Evolutionary conservation across 2,888 invertebrate species (phyloP).

Genomic region (Sinohyriopsis cumingii): DNA sequence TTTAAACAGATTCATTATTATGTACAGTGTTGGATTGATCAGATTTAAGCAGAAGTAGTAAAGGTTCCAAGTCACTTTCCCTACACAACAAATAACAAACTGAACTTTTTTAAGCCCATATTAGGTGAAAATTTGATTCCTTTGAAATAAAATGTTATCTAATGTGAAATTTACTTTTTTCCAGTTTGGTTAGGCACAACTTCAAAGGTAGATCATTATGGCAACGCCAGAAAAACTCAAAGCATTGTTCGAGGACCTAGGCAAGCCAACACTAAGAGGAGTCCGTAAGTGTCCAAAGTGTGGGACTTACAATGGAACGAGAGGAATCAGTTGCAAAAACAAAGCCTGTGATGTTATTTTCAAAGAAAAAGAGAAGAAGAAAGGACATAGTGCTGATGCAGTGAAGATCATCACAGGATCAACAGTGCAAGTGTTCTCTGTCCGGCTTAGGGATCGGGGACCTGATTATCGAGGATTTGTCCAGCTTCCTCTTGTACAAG

Average conservation of each 20-base stretch:
- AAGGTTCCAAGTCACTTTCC: too few species aligned
- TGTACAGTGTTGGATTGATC: too few species aligned
- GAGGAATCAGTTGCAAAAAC: conserved; percentile 83
- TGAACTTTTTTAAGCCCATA: too few species aligned
- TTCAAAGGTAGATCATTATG: conserved; percentile 12
- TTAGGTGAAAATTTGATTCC: too few species aligned
- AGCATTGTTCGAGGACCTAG: conserved; percentile 75
- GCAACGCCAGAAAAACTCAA: conserved; percentile 61
- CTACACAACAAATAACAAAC: too few species aligned
- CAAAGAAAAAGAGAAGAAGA: conserved; percentile 75
- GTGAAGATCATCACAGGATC: conserved; percentile 79
- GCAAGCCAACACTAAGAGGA: conserved; percentile 81
- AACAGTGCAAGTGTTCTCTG: conserved; percentile 78
- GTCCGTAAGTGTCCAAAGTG: conserved; percentile 84
- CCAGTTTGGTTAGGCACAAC: too few species aligned
- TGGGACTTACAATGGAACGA: conserved; percentile 83
- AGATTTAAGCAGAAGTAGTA: too few species aligned
- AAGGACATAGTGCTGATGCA: conserved; percentile 77
- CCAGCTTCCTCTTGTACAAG: conserved; percentile 73
- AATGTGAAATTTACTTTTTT: too few species aligned
- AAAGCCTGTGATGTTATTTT: conserved; percentile 80
- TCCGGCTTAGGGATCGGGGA: conserved; percentile 80
- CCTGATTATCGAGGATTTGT: conserved; percentile 84
- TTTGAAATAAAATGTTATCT: too few species aligned
- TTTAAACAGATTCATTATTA: too few species aligned